Conservation (phyloP, 2,888 invertebrate genomes). For the Cotesia congregata region DNA sequence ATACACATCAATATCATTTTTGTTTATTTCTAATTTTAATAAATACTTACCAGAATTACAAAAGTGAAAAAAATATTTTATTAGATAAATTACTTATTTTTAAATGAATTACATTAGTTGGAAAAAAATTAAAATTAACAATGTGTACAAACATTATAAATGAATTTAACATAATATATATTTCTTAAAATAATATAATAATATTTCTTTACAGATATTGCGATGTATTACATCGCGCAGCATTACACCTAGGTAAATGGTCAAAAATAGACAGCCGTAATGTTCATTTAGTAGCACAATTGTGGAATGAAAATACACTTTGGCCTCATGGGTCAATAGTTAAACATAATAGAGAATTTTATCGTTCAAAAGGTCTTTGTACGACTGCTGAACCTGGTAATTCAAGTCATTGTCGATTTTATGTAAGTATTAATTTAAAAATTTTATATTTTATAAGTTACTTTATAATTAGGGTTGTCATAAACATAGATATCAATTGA, state of each 20-base stretch:
- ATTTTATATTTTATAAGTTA: background rate
- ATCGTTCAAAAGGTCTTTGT: constrained; percentile 82
- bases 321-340: constrained; percentile 85
- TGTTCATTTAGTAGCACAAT: constrained; percentile 73
- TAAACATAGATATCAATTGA: too few relatives aligned
- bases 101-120: too few relatives aligned
- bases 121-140: too few relatives aligned
- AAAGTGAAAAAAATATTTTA: too few relatives aligned
- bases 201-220: constrained; percentile 74
- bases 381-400: constrained; percentile 93
- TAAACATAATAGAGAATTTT: constrained; percentile 80
- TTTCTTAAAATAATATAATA: constrained; percentile 33
- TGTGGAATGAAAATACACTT: constrained; percentile 75
- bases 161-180: too few relatives aligned
- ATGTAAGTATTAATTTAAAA: constrained; percentile 76
- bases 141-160: too few relatives aligned
- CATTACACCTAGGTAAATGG: constrained; percentile 91
- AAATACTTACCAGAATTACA: too few relatives aligned
- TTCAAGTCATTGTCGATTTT: constrained; percentile 84
- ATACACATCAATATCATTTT: too few relatives aligned
- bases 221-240: constrained; percentile 91
- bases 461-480: background rate
- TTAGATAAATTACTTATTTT: too few relatives aligned
- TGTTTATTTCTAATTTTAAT: too few relatives aligned
- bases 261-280: constrained; percentile 74